These are phyloP conservation scores for Brachyhypopomus gauderio DNA, from an alignment of 2,113 vertebrate genomes.

Conservation along the genomic window DNA sequence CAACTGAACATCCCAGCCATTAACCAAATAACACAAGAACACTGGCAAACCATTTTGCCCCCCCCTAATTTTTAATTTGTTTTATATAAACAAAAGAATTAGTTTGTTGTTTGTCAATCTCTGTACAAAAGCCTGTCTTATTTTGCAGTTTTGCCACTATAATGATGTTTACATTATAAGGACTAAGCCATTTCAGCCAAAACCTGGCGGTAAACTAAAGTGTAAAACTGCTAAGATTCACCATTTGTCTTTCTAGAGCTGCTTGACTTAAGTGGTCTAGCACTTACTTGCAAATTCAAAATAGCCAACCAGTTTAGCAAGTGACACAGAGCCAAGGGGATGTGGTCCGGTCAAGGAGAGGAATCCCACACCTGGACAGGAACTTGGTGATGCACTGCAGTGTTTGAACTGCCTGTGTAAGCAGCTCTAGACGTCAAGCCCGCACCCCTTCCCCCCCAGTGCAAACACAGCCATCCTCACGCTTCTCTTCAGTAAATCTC, in stretches of 20 bases:
- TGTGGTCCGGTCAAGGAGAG: neutral
- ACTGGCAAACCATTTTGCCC: neutral
- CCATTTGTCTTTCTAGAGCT: neutral
- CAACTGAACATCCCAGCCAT: neutral
- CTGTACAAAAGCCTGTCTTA: no score
- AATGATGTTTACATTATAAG: neutral
- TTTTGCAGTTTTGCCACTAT: neutral
- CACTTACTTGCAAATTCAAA: conserved; percentile 23
- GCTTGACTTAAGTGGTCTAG: conserved; percentile 8
- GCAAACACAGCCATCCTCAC: conserved; percentile 17
- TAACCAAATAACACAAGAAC: neutral
- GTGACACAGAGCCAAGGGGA: neutral
- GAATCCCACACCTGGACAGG: neutral
- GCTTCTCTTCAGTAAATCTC: neutral
- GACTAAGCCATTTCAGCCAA: neutral
- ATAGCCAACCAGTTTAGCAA: neutral
- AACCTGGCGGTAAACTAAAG: neutral
- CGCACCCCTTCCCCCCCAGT: neutral
- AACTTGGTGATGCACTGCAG: no score
- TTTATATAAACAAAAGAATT: no score
- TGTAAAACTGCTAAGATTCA: neutral
- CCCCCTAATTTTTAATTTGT: no score
- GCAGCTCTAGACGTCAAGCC: conserved; percentile 12
- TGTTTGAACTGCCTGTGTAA: conserved; percentile 27
- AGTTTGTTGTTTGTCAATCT: no score